phyloP scores from a whole-genome alignment of 1,140 invertebrate genomes.

The Megalopta genalis region DNA sequence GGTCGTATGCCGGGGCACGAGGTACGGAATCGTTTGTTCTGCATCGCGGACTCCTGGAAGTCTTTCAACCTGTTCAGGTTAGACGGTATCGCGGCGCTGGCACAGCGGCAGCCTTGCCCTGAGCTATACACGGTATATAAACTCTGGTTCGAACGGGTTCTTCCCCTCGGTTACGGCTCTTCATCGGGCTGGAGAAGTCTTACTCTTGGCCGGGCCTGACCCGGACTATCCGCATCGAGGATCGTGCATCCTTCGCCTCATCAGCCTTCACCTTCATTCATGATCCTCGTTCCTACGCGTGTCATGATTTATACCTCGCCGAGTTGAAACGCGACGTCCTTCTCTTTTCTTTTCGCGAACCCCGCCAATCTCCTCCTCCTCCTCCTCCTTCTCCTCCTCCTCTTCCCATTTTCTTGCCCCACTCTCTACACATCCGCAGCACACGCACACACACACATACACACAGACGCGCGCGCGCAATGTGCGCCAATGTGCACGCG shows the following conservation, averaged over 20 bases:
- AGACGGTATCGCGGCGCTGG: slow-evolving; percentile 68
- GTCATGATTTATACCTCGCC: slow-evolving; percentile 30
- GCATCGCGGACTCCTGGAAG: slow-evolving; percentile 65
- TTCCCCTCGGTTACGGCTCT: slow-evolving; percentile 60
- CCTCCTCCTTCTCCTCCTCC: no score
- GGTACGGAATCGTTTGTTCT: slow-evolving; percentile 65
- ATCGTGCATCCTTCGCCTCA: slow-evolving; percentile 53
- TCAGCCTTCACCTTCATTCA: slow-evolving; percentile 54
- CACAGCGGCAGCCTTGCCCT: slow-evolving; percentile 62
- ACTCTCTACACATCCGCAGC: no score
- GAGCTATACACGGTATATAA: slow-evolving; percentile 68
- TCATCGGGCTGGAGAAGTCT: slow-evolving; percentile 60
- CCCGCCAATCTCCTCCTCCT: not conserved
- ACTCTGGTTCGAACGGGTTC: slow-evolving; percentile 66
- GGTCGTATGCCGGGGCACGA: slow-evolving; percentile 53
- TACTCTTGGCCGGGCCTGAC: slow-evolving; percentile 46
- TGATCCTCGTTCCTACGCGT: slow-evolving; percentile 21
- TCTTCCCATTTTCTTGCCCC: no score
- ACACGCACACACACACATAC: no score
- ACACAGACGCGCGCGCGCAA: no score
- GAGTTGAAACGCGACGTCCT: not conserved
- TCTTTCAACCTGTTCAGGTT: slow-evolving; percentile 57
- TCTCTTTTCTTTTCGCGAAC: not conserved
- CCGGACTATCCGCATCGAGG: slow-evolving; percentile 56
- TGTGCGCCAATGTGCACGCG: no score